Evolutionary conservation across 2,797 vertebrate genomes (phyloP), one percentile per base, ranked within the genome.

Genomic region (Scleropages formosus): DNA sequence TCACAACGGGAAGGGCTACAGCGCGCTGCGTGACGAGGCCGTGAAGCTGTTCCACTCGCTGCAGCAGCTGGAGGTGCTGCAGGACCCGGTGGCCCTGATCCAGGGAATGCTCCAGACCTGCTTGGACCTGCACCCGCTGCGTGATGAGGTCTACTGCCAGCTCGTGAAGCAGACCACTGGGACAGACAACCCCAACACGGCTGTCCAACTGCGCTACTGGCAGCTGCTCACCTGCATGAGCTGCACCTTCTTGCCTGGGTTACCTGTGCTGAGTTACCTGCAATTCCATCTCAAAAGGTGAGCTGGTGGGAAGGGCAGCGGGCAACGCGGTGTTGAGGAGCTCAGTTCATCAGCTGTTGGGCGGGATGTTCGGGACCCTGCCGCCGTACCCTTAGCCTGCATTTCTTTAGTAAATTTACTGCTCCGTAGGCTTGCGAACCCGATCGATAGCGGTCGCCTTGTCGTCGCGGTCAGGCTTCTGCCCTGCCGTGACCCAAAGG

Each of bases 201-300:
- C 92, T 0, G 91, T 92, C 0, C 88, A 94, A 89, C 91, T 98
- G 78, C 94, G 96, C 81, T 97, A 97, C 89, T 99, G 97, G 97
- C 97, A 99, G 90, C 94, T 98, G 9, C 95, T 99, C 81, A 96
- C 95, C 79, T 99, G 97, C 84, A 97, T 97, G 95, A 98, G 96
- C 88, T 98, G 96, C 90, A 98, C 95, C 80, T 98, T 98, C 88
- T 88, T 95, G 81, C 96, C 97, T 0, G 94, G 95, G 78, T 83
- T 86, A 63, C 84, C 84, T 0, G 87, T 98, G 27, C 93, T 96
- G 77, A 92, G 91, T 78, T 97, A 97, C 85, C 92, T 99, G 81
- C 89, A 84, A 77, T 95, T 96, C 84, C 97, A 98, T 87, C 88
- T 99, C 75, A 94, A 95, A 81, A 94, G 97, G 97, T 91, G 78